Conservation (phyloP, 92 coral and sea anemone species). For the Meandrina meandrites region DNA sequence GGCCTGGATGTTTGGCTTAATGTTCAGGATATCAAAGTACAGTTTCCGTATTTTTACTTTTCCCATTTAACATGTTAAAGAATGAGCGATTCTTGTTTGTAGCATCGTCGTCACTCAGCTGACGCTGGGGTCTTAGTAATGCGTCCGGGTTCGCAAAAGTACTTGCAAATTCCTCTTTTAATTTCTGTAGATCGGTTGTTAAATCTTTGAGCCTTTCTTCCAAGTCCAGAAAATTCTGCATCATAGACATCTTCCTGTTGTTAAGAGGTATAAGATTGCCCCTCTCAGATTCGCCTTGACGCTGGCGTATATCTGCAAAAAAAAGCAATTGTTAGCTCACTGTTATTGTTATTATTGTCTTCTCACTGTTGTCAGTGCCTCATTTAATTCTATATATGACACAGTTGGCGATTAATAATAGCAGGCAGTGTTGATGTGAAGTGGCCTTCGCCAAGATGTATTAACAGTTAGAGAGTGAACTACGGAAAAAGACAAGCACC, state of each 20-base stretch:
- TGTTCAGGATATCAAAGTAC: not conserved
- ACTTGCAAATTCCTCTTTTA: constrained; percentile 35
- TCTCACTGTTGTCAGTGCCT: too few species aligned
- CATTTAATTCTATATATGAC: too few species aligned
- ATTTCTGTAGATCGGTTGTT: constrained; percentile 21
- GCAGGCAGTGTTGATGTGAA: too few species aligned
- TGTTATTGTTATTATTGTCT: too few species aligned
- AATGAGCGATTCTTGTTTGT: not conserved
- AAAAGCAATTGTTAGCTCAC: not conserved
- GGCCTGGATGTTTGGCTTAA: not conserved
- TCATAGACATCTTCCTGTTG: constrained; percentile 26
- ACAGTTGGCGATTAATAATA: too few species aligned
- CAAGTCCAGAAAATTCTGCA: constrained; percentile 32
- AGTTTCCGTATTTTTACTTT: constrained; percentile 21
- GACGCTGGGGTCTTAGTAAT: not conserved
- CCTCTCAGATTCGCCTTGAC: not conserved
- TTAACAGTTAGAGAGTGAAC: too few species aligned
- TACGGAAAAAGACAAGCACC: too few species aligned
- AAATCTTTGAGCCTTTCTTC: constrained; percentile 36
- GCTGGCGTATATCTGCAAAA: not conserved
- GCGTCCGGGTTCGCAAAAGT: not conserved
- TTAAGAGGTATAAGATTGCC: constrained; percentile 14
- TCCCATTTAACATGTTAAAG: constrained; percentile 16
- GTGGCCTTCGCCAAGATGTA: too few species aligned
- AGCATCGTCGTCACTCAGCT: not conserved